Evolutionary conservation across 2,888 invertebrate species (phyloP).

Genomic region (Germaria angustata): DNA sequence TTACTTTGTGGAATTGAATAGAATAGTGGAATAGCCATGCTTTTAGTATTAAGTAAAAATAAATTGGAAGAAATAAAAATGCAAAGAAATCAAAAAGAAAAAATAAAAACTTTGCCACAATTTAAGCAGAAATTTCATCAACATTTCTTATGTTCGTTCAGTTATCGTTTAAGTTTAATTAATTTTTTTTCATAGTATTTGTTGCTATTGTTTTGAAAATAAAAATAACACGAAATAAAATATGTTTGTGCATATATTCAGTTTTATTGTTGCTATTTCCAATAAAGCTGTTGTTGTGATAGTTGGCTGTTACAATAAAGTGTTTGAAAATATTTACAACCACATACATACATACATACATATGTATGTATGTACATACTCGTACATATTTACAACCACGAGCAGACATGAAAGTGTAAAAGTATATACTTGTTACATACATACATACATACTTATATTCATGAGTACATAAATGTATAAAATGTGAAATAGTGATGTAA

Average conservation of each 20-base stretch:
- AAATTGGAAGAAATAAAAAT: background rate
- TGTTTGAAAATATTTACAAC: conserved; percentile 15
- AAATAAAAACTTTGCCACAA: conserved; percentile 43
- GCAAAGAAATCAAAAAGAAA: background rate
- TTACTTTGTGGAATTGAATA: background rate
- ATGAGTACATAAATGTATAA: no score
- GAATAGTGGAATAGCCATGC: no score
- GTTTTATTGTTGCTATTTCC: background rate
- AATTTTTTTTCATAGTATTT: conserved; percentile 6
- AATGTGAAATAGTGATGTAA: no score
- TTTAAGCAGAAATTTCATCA: conserved; percentile 57
- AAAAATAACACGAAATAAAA: background rate
- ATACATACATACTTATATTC: no score
- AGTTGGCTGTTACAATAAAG: conserved; percentile 11
- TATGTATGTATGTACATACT: background rate
- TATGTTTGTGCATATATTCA: background rate
- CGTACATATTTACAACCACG: no score
- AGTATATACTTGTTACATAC: background rate
- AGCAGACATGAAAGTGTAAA: no score
- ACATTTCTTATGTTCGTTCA: conserved; percentile 36
- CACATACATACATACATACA: background rate
- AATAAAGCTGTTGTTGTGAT: background rate
- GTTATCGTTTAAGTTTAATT: conserved; percentile 19
- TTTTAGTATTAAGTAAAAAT: conserved; percentile 16
- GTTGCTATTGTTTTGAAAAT: conserved; percentile 1